phyloP scores from a whole-genome alignment of 2,888 invertebrate species.

The Tetramorium bicarinatum region DNA sequence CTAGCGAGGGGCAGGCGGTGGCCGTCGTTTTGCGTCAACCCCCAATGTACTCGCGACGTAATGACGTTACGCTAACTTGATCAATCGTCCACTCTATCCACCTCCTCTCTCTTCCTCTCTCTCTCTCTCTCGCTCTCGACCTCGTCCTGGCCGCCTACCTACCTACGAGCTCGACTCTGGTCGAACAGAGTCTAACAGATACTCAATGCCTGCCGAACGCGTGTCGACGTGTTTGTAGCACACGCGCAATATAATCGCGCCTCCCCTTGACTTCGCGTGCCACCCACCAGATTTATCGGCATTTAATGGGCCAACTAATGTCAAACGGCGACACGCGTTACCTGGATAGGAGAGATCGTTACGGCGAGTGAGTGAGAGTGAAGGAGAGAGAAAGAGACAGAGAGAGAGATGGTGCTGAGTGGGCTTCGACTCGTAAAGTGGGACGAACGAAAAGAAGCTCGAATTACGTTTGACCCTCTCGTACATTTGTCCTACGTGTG shows the following conservation, averaged over 20 bases:
- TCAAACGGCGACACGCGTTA: conserved; percentile 51
- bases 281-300: conserved; percentile 79
- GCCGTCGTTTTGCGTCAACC: conserved; percentile 77
- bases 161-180: conserved; percentile 69
- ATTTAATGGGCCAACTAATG: conserved; percentile 77
- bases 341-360: conserved; percentile 32
- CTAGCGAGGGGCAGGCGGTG: conserved; percentile 63
- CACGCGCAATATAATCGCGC: conserved; percentile 54
- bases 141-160: conserved; percentile 39
- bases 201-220: conserved; percentile 69
- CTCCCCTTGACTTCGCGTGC: conserved; percentile 72
- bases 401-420: neutral
- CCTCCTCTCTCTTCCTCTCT: conserved; percentile 1
- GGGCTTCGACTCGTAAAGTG: neutral
- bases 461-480: conserved; percentile 37
- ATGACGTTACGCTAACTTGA: conserved; percentile 84
- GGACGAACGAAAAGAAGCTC: conserved; percentile 15
- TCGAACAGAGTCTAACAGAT: conserved; percentile 76
- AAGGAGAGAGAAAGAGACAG: neutral
- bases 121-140: neutral
- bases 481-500: conserved; percentile 22
- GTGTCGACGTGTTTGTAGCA: conserved; percentile 53
- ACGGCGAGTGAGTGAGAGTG: neutral
- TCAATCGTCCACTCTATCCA: conserved; percentile 79
- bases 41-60: conserved; percentile 77